Evolutionary conservation across 1,140 invertebrate genomes (phyloP), one percentile per base, ranked within the genome.

Genomic region (Orchesella cincta): DNA sequence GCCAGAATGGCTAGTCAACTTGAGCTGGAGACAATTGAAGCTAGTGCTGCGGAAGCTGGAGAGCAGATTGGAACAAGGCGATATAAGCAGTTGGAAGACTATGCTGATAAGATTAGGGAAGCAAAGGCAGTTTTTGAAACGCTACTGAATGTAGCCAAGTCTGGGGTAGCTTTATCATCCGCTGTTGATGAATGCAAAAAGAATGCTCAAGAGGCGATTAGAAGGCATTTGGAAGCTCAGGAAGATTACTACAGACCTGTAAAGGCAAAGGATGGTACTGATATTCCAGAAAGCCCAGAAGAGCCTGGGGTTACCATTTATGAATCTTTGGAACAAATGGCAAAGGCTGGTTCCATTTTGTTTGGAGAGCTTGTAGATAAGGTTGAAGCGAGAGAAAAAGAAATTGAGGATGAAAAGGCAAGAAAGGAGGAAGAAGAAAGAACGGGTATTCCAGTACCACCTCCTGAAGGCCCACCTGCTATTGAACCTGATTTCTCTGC

Each of bases 111-210:
- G 46, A 75, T 78, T 35, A 46, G 34, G 20, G 77, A 78, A 36
- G 77, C 77, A 16, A 74, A 75, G 57, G 73, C 73, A 0, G 77
- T 72, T 26, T 78, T 78, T 52, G 77, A 74, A 52, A 75, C 73
- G 23, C 39, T 78, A 23, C 73, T 74, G 16, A 73, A 75, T 52
- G 74, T 78, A 5, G 77, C 77, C 0, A 78, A 78, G 35, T 71
- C 57, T 26, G 77, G 77, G 35, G 71, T 71, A 16, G 67, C 73
- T n/a, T 57, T 78, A 23, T 46, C 35, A 2, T 28, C 31, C 2
- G 62, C 73, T 20, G 73, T 78, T 26, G 73, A 78, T 23, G 62
- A 78, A 52, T 75, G 73, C 35, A 78, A 78, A 28, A 54, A 73
- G 39, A 78, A 75, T 57, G 77, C 73, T 12, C 51, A 54, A 52